Conservation (phyloP, 2,797 vertebrate species). For the Apodemus agrarius region DNA sequence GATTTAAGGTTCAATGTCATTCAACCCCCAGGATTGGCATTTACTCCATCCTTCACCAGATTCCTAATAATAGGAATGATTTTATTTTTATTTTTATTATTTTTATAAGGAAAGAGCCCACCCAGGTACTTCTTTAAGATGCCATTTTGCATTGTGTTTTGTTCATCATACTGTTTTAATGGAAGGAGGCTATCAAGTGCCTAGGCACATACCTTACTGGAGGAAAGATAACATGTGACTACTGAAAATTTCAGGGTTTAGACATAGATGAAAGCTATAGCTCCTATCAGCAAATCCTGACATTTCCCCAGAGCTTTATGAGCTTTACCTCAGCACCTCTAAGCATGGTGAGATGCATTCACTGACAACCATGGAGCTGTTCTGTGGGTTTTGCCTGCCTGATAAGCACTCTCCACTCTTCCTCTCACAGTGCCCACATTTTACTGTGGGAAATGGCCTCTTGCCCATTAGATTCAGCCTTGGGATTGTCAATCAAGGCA, state of each 20-base stretch:
- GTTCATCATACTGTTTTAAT: constrained; percentile 46
- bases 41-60: constrained; percentile 38
- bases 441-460: background rate
- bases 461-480: background rate
- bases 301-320: constrained; percentile 20
- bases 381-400: background rate
- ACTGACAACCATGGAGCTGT: background rate
- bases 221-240: background rate
- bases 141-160: background rate
- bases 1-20: constrained; percentile 65
- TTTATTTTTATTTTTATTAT: constrained; percentile 10
- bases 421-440: background rate
- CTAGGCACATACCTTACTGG: background rate
- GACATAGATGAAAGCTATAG: constrained; percentile 21
- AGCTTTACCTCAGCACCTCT: background rate
- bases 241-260: background rate
- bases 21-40: constrained; percentile 57
- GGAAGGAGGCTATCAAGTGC: background rate
- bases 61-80: constrained; percentile 51
- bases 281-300: constrained; percentile 22
- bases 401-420: background rate
- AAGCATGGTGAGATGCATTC: background rate
- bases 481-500: background rate
- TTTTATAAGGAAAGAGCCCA: background rate
- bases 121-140: constrained; percentile 53